These are phyloP conservation scores for Cichlasoma orientale DNA, from an alignment of 2,797 vertebrate genomes.

Conservation along the genomic window DNA sequence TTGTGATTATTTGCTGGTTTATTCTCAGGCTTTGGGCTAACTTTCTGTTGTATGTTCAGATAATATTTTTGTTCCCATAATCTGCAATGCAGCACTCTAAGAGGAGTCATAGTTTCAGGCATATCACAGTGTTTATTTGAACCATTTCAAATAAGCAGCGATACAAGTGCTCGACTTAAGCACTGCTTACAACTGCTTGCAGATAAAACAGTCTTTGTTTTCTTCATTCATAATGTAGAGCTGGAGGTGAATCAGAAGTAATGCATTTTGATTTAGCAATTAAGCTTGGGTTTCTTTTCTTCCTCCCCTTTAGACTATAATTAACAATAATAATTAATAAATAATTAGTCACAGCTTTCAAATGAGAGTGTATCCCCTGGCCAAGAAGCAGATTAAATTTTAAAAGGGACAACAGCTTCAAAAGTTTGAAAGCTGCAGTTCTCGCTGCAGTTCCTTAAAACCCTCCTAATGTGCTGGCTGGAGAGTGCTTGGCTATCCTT, in stretches of 20 bases:
- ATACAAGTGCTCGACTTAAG: neutral
- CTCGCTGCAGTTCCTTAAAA: slow-evolving; percentile 16
- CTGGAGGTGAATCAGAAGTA: slow-evolving; percentile 36
- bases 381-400: slow-evolving; percentile 21
- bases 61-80: neutral
- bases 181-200: neutral
- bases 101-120: slow-evolving; percentile 1
- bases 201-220: slow-evolving; percentile 9
- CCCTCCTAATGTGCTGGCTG: slow-evolving; percentile 8
- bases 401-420: slow-evolving; percentile 25
- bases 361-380: slow-evolving; percentile 22
- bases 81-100: neutral
- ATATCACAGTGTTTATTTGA: neutral
- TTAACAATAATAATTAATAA: slow-evolving; percentile 47
- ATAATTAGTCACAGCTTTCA: slow-evolving; percentile 38
- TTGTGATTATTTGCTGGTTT: neutral
- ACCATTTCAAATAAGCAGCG: slow-evolving; percentile 7
- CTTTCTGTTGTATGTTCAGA: neutral
- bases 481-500: slow-evolving; percentile 37
- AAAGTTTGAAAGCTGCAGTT: slow-evolving; percentile 13
- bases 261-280: slow-evolving; percentile 32
- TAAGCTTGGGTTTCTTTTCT: neutral
- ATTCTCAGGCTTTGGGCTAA: neutral
- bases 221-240: slow-evolving; percentile 26
- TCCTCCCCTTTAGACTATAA: slow-evolving; percentile 19